Evolutionary conservation across 2,888 invertebrate species (phyloP).

Genomic region (Drosophila parthenogenetica): DNA sequence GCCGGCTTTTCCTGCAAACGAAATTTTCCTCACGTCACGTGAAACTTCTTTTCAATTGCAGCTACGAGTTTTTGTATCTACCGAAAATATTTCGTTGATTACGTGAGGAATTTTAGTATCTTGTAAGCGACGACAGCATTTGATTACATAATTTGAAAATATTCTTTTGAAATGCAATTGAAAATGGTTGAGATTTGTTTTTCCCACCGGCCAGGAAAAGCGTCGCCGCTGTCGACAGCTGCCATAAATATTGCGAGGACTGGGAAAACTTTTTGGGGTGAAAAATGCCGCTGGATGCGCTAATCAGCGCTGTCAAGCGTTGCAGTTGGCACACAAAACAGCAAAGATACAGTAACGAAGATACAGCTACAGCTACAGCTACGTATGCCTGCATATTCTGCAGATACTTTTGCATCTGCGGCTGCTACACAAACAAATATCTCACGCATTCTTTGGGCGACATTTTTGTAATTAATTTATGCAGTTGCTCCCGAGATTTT

Average conservation of each 20-base stretch:
- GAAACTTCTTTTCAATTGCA: slow-evolving; percentile 40
- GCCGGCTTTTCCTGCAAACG: slow-evolving; percentile 43
- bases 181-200: slow-evolving; percentile 17
- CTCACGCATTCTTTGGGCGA: slow-evolving; percentile 63
- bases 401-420: slow-evolving; percentile 11
- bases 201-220: slow-evolving; percentile 32
- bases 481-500: slow-evolving; percentile 67
- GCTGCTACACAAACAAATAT: slow-evolving; percentile 51
- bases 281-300: slow-evolving; percentile 37
- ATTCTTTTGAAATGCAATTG: slow-evolving; percentile 35
- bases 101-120: slow-evolving; percentile 49
- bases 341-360: slow-evolving; percentile 7
- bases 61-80: neutral
- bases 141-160: slow-evolving; percentile 66
- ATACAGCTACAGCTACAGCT: slow-evolving; percentile 1
- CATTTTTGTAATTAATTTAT: slow-evolving; percentile 73
- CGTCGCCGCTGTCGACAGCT: slow-evolving; percentile 43
- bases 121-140: slow-evolving; percentile 51
- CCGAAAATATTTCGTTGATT: slow-evolving; percentile 21
- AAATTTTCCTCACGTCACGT: slow-evolving; percentile 69
- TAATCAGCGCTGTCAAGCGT: slow-evolving; percentile 70
- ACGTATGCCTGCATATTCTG: neutral
- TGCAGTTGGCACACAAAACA: slow-evolving; percentile 26
- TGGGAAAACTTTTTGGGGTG: slow-evolving; percentile 7
- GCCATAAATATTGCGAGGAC: slow-evolving; percentile 61